A percentile compares a stretch with the other conserved stretches of the same genome.
These are phyloP conservation scores for Platalea minor DNA, from an alignment of 2,797 vertebrate species.

Conservation along the genomic window DNA sequence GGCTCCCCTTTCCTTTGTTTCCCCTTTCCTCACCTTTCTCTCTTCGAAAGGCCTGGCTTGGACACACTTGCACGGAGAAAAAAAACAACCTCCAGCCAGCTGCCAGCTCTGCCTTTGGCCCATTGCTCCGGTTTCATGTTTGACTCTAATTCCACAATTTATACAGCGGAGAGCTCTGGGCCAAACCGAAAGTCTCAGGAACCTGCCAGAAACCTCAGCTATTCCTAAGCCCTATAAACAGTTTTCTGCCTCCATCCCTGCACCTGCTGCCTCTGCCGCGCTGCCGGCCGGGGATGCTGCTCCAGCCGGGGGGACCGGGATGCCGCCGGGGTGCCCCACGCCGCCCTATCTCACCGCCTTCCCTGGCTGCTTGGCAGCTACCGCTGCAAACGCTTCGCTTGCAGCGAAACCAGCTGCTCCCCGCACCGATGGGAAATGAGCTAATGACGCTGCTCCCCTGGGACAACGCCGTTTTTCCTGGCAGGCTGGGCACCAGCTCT, in stretches of 20 bases:
- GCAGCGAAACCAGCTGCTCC: background rate
- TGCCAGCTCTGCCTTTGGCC: constrained; percentile 37
- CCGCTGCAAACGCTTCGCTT: background rate
- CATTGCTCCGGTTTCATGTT: background rate
- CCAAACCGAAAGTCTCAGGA: background rate
- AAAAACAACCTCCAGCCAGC: background rate
- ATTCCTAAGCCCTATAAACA: constrained; percentile 29
- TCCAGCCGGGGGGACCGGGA: background rate
- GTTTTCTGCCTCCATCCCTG: constrained; percentile 18
- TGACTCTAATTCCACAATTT: constrained; percentile 47
- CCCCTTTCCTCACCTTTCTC: background rate
- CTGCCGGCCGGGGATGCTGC: background rate
- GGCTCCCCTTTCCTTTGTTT: background rate
- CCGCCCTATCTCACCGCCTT: background rate
- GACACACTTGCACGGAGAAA: rapidly evolving
- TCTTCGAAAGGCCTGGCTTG: background rate
- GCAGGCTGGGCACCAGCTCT: background rate
- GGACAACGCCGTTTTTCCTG: constrained; percentile 1
- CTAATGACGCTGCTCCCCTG: background rate
- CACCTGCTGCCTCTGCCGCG: background rate
- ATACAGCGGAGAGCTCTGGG: background rate
- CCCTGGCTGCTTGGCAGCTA: background rate
- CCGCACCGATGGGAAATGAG: background rate
- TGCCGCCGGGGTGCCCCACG: background rate
- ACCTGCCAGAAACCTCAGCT: constrained; percentile 53